phyloP scores from a whole-genome alignment of 53 echinoderm and acorn worm species.

The Mesocentrotus franciscanus region DNA sequence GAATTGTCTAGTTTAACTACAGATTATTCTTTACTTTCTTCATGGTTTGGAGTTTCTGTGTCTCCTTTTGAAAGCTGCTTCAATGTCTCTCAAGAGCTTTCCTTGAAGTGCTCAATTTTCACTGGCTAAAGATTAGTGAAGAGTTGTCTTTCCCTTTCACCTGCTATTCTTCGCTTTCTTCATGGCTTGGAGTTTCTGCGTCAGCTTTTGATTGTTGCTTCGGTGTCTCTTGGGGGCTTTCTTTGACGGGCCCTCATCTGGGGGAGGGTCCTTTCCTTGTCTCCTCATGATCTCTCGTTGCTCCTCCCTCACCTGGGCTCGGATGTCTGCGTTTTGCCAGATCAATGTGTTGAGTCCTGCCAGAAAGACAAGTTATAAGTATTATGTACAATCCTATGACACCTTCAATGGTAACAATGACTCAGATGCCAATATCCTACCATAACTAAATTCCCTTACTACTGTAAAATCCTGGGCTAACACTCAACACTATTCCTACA shows the following conservation, averaged over 20 bases:
- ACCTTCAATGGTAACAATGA: too few species aligned
- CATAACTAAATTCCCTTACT: too few species aligned
- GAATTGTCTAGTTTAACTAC: too few species aligned
- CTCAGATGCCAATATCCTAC: too few species aligned
- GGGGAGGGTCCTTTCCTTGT: slow-evolving; percentile 38
- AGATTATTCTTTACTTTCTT: neutral
- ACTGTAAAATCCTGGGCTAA: too few species aligned
- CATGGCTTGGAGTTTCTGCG: slow-evolving; percentile 51
- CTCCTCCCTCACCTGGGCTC: slow-evolving; percentile 32
- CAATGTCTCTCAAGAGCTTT: neutral
- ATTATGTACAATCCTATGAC: too few species aligned
- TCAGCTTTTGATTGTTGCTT: slow-evolving; percentile 49
- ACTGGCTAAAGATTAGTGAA: too few species aligned
- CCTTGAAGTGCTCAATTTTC: neutral
- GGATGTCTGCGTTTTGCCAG: slow-evolving; percentile 70
- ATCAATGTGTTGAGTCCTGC: slow-evolving; percentile 72
- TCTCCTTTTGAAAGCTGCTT: neutral
- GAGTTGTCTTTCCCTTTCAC: neutral
- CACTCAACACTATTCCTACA: too few species aligned
- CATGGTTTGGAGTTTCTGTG: neutral
- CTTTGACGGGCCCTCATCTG: slow-evolving; percentile 4
- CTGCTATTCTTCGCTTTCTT: slow-evolving; percentile 43
- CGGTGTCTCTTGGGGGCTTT: slow-evolving; percentile 49
- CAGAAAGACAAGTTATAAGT: neutral
- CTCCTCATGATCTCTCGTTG: slow-evolving; percentile 37